Base-by-base conservation (phyloP, 2,113 vertebrate genomes). In the Sus scrofa region DNA sequence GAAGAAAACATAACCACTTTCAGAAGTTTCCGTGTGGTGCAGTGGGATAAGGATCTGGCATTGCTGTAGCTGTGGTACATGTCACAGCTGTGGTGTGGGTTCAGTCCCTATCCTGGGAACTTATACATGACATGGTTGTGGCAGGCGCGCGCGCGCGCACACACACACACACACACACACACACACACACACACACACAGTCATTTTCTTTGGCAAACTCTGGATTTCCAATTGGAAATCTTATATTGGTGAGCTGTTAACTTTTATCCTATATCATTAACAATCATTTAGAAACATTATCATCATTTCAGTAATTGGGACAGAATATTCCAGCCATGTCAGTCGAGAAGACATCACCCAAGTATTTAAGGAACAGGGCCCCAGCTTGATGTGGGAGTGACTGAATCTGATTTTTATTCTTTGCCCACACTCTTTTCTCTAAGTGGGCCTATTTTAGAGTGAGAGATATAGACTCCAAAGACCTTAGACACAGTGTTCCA, bases 141-240 rank as follows among this genome's bases (percentile, higher is more conserved):
- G 44, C 44, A 8, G 4, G 8, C 44, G 8, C 44, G 8, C 44
- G 8, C 44, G 8, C 44, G 8, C 44, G 8, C 44, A 44, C 44
- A 44, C 44, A 44, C 44, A 44, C 44, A 44, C 44, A 44, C 44
- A 44, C 44, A 44, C 44, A 44, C 44, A 44, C 44, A 44, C 44
- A 44, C 44, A 44, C 44, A 44, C 44, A 44, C 44, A 44, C 44
- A 44, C 44, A n/a, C n/a, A n/a, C n/a, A n/a, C n/a, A n/a, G n/a
- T n/a, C 44, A 78, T 82, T 89, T 88, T 91, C 15, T 92, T 96
- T 94, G 67, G 60, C 67, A 62, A 70, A 34, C 39, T 86, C 15
- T 90, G n/a, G 1, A 2, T 94, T 93, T 63, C 71, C 60, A 58
- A 44, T 19, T 82, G 74, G 86, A 93, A 32, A 44, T 39, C 37